Evolutionary conservation across 1,140 invertebrate species (phyloP).

Genomic region (Galleria mellonella): DNA sequence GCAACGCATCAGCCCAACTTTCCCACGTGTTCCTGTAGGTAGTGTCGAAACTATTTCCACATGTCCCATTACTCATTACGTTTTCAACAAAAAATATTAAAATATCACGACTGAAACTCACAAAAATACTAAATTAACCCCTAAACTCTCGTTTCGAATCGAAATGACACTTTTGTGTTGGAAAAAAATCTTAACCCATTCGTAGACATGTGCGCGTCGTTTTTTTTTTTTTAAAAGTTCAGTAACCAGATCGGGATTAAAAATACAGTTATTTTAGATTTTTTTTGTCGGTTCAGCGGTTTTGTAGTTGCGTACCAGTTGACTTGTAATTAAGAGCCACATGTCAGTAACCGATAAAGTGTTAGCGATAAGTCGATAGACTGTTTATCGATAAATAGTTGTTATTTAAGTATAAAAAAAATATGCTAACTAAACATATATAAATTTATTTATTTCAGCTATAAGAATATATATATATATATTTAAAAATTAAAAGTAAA

Average conservation of each 20-base stretch:
- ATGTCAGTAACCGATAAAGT: slow-evolving; percentile 41
- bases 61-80: slow-evolving; percentile 57
- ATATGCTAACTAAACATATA: too few relatives aligned
- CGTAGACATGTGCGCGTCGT: slow-evolving; percentile 51
- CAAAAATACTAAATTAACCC: slow-evolving; percentile 61
- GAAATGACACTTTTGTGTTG: slow-evolving; percentile 57
- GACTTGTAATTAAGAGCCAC: slow-evolving; percentile 68
- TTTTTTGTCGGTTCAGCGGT: slow-evolving; percentile 65
- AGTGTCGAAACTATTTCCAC: slow-evolving; percentile 45
- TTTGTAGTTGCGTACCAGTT: slow-evolving; percentile 55
- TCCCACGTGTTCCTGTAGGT: slow-evolving; percentile 43
- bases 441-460: too few relatives aligned
- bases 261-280: slow-evolving; percentile 65
- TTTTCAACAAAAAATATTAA: slow-evolving; percentile 25
- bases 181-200: slow-evolving; percentile 65
- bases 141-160: slow-evolving; percentile 68
- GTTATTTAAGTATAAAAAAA: too few relatives aligned
- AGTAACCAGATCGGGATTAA: slow-evolving; percentile 70
- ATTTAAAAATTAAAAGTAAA: too few relatives aligned
- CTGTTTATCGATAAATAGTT: slow-evolving; percentile 19
- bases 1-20: slow-evolving; percentile 26
- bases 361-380: slow-evolving; percentile 14
- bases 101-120: slow-evolving; percentile 25
- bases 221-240: slow-evolving; percentile 58
- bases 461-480: too few relatives aligned